phyloP scores from a whole-genome alignment of 2,888 invertebrate species.

The Crossocerus cetratus region DNA sequence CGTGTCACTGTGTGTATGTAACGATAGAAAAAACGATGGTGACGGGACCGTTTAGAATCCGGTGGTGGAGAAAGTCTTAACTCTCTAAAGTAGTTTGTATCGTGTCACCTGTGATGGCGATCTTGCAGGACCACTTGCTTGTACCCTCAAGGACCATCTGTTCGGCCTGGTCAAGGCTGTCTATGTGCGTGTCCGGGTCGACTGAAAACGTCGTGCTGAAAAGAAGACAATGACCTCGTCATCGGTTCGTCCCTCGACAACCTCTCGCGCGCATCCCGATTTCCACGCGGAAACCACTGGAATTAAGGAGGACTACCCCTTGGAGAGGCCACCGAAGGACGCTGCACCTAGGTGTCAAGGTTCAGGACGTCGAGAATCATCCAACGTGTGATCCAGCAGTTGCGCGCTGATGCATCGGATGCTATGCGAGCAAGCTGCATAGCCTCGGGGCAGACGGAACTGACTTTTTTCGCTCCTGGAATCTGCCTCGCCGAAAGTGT shows the following conservation, averaged over 20 bases:
- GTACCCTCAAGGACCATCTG: constrained; percentile 99
- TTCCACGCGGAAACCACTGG: background rate
- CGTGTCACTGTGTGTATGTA: constrained; percentile 35
- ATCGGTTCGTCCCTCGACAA: constrained; percentile 68
- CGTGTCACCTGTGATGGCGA: constrained; percentile 95
- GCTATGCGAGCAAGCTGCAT: background rate
- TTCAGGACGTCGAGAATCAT: constrained; percentile 38
- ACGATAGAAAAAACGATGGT: constrained; percentile 31
- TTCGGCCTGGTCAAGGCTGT: constrained; percentile 98
- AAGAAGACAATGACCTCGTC: constrained; percentile 73
- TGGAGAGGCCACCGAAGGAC: constrained; percentile 57
- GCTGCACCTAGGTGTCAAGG: constrained; percentile 35
- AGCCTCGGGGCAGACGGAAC: background rate
- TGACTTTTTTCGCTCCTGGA: background rate
- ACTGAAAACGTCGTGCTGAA: constrained; percentile 97
- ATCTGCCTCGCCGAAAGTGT: constrained; percentile 21
- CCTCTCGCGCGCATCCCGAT: constrained; percentile 36
- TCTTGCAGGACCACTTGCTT: constrained; percentile 99
- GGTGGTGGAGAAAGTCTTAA: constrained; percentile 47
- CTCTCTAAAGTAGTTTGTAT: constrained; percentile 55
- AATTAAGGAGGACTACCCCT: constrained; percentile 15
- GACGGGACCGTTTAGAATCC: constrained; percentile 29
- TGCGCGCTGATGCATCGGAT: constrained; percentile 12
- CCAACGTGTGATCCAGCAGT: constrained; percentile 44
- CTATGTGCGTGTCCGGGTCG: constrained; percentile 98